Conservation (phyloP, 2,888 invertebrate species). For the Falcaria lacertinaria region DNA sequence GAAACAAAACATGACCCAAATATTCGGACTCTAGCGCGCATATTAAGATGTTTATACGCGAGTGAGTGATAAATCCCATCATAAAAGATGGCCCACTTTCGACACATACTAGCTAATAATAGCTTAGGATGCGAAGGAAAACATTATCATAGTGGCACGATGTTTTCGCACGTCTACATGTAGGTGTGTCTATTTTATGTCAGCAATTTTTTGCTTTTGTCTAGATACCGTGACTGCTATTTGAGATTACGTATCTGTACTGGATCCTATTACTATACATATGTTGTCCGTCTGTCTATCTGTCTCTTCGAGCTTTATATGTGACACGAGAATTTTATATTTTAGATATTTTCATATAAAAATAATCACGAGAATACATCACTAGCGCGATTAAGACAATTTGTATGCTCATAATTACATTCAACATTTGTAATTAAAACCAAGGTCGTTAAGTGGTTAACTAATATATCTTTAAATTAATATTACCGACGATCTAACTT, state of each 20-base stretch:
- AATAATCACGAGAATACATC: not conserved
- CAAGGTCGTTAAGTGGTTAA: not conserved
- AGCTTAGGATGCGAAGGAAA: not conserved
- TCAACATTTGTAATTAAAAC: not conserved
- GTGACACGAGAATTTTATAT: no score
- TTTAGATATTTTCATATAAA: not conserved
- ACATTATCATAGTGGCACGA: not conserved
- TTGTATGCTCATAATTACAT: not conserved
- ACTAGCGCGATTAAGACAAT: not conserved
- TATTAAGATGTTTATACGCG: constrained; percentile 2
- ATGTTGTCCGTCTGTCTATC: no score
- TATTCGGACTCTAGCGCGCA: constrained; percentile 1
- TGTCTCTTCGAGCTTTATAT: no score
- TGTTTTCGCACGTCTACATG: no score
- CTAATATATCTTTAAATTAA: not conserved
- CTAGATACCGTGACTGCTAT: no score
- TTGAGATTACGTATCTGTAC: no score
- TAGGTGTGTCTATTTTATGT: not conserved
- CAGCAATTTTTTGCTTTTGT: no score
- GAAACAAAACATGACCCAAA: constrained; percentile 3
- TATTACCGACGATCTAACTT: not conserved
- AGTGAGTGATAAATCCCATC: constrained; percentile 1
- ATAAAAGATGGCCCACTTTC: not conserved
- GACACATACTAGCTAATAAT: not conserved
- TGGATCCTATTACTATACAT: no score